These are phyloP conservation scores for Zaprionus ornatus DNA, from an alignment of 1,140 invertebrate species.

Conservation along the genomic window DNA sequence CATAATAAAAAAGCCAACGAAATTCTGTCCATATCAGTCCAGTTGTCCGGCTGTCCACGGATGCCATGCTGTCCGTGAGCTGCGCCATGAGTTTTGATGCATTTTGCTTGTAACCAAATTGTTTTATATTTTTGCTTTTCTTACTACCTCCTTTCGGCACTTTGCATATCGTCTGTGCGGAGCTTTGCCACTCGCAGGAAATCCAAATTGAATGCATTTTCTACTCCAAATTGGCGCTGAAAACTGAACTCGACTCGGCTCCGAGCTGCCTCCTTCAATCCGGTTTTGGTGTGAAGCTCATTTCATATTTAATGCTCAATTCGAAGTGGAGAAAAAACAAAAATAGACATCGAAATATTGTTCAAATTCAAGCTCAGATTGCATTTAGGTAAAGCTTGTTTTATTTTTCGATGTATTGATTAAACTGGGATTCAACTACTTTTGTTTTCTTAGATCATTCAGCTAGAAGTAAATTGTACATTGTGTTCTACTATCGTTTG, in stretches of 20 bases:
- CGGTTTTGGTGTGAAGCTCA: slow-evolving; percentile 52
- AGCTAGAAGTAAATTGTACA: not conserved
- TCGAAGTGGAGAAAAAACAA: not conserved
- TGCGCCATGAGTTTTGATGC: slow-evolving; percentile 66
- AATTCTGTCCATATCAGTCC: slow-evolving; percentile 10
- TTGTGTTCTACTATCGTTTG: not conserved
- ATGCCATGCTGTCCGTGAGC: slow-evolving; percentile 1
- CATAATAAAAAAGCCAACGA: slow-evolving; percentile 26
- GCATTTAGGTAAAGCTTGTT: not conserved
- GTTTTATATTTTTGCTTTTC: slow-evolving; percentile 60
- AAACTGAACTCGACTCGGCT: slow-evolving; percentile 17
- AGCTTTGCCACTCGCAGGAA: not conserved
- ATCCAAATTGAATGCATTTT: slow-evolving; percentile 15
- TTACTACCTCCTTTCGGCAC: not conserved
- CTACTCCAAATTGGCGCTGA: slow-evolving; percentile 10
- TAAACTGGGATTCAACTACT: not conserved
- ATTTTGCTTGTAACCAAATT: slow-evolving; percentile 78
- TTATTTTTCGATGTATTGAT: not conserved
- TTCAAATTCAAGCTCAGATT: not conserved
- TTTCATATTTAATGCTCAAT: not conserved
- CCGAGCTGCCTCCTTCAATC: slow-evolving; percentile 11
- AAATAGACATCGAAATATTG: not conserved
- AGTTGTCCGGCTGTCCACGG: not conserved
- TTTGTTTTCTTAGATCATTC: not conserved
- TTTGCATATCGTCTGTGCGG: slow-evolving; percentile 19